Evolutionary conservation across 2,797 vertebrate species (phyloP).

Genomic region (Coregonus ussuriensis): DNA sequence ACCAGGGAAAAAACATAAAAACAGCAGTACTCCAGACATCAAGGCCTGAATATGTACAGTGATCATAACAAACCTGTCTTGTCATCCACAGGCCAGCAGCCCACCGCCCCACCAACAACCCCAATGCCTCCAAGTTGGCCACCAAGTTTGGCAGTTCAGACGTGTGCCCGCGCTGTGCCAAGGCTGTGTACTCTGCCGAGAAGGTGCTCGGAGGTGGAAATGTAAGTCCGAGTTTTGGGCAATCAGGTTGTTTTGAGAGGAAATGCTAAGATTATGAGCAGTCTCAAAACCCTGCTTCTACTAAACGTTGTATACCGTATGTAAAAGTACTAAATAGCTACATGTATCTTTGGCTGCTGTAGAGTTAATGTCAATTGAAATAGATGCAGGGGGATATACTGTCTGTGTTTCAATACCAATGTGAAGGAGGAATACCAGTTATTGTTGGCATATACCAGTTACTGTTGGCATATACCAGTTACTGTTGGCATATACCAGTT

Average conservation of each 20-base stretch:
- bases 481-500: too few relatives aligned
- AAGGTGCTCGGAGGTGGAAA: slow-evolving; percentile 93
- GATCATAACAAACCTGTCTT: not conserved
- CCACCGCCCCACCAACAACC: slow-evolving; percentile 86
- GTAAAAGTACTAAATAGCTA: too few relatives aligned
- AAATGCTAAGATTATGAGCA: not conserved
- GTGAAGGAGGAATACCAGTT: not conserved
- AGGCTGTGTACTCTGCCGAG: slow-evolving; percentile 90
- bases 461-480: too few relatives aligned
- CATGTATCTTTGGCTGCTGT: not conserved
- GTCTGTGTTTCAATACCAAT: not conserved
- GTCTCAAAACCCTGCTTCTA: too few relatives aligned
- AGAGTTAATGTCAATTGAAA: not conserved
- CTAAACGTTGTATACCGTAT: too few relatives aligned
- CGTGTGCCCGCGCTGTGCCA: slow-evolving; percentile 88
- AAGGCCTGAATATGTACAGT: not conserved
- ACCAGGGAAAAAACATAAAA: not conserved
- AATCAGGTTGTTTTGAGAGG: not conserved
- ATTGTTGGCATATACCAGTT: too few relatives aligned
- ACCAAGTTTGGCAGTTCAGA: slow-evolving; percentile 84
- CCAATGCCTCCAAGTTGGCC: slow-evolving; percentile 85
- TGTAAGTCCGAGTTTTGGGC: slow-evolving; percentile 70
- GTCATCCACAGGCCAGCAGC: slow-evolving; percentile 67
- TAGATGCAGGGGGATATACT: not conserved
- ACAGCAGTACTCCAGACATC: not conserved